These are phyloP conservation scores for Knipowitschia caucasica DNA, from an alignment of 2,797 vertebrate species.

Conservation along the genomic window DNA sequence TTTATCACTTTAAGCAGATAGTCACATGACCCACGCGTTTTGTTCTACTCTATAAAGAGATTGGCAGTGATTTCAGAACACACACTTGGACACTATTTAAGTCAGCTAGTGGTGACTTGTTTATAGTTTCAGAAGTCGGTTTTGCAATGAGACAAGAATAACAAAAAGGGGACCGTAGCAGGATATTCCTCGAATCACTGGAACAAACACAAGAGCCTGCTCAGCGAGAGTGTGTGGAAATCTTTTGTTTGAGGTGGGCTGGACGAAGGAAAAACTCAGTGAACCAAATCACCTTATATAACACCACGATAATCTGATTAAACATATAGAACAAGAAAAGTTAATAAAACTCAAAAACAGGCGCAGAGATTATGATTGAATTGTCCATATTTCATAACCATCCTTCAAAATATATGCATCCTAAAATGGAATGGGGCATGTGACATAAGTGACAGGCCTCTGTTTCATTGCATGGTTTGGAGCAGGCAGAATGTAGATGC, in stretches of 20 bases:
- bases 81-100: not conserved
- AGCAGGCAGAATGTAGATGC: conserved; percentile 39
- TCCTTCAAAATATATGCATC: not conserved
- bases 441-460: conserved; percentile 15
- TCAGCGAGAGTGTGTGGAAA: conserved; percentile 6
- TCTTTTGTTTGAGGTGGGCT: conserved; percentile 12
- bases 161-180: conserved; percentile 16
- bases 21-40: conserved; percentile 29
- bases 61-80: conserved; percentile 4
- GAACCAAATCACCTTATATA: conserved; percentile 25
- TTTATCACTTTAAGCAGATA: conserved; percentile 15
- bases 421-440: not conserved
- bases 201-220: conserved; percentile 12
- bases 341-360: not conserved
- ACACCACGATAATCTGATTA: conserved; percentile 24
- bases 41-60: not conserved
- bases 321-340: not conserved
- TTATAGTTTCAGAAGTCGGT: not conserved
- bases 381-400: too few relatives aligned
- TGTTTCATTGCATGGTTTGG: conserved; percentile 21
- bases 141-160: conserved; percentile 5
- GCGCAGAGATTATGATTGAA: too few relatives aligned
- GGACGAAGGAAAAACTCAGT: conserved; percentile 13
- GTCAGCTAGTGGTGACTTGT: not conserved
- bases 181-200: conserved; percentile 51